A percentile compares a stretch with the other conserved stretches of the same genome.
Evolutionary conservation across 1,140 invertebrate genomes (phyloP).

Genomic region (Xylocopa sonorina): DNA sequence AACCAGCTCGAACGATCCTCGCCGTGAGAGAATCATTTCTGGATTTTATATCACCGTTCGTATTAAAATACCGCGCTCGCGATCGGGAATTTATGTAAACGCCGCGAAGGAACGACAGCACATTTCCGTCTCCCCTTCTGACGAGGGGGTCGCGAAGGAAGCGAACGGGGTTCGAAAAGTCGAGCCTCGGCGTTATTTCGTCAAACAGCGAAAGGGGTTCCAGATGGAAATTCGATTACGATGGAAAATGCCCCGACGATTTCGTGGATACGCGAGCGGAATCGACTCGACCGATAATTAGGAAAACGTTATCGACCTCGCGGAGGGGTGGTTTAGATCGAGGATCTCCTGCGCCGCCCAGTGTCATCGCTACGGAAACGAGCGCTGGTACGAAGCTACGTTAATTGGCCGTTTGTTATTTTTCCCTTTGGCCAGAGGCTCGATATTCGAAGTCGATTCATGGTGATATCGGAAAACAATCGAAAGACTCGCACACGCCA

Average conservation of each 20-base stretch:
- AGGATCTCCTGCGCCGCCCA: constrained; percentile 14
- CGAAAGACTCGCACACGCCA: constrained; percentile 43
- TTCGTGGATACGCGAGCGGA: background rate
- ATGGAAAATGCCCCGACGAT: background rate
- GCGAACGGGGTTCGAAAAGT: too few relatives aligned
- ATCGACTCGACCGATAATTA: constrained; percentile 3
- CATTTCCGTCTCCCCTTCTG: too few relatives aligned
- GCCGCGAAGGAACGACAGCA: too few relatives aligned
- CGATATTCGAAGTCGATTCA: constrained; percentile 49
- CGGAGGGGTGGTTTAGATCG: background rate
- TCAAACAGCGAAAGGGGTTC: background rate
- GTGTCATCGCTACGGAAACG: background rate
- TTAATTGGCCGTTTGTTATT: constrained; percentile 70
- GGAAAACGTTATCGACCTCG: too few relatives aligned
- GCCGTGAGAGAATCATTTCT: background rate
- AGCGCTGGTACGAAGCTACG: constrained; percentile 12
- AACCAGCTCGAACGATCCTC: background rate
- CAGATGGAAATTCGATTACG: background rate
- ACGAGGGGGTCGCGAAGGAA: background rate
- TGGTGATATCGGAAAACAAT: constrained; percentile 73
- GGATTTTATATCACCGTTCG: constrained; percentile 2
- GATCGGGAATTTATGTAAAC: background rate
- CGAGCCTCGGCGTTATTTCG: background rate
- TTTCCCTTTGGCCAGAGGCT: constrained; percentile 39
- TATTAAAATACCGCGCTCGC: background rate